Evolutionary conservation across 2,113 vertebrate species (phyloP), one percentile per base, ranked within the genome.

Genomic region (Penelope pileata): DNA sequence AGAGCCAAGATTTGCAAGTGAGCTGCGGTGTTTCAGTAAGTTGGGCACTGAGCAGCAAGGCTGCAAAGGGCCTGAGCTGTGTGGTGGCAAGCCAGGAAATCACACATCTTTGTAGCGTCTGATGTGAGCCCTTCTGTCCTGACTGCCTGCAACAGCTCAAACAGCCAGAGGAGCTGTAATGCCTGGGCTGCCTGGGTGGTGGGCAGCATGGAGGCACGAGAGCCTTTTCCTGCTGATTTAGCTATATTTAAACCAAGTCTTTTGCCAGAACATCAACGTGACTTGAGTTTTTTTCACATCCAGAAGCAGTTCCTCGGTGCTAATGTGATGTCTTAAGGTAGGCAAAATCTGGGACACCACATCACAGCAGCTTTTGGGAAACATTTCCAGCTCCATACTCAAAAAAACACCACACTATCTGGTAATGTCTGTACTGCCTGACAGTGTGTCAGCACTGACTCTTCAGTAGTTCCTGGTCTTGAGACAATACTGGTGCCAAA

Each of bases 1-100:
- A 73, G 53, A 73, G 48, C 53, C 64, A 79, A 81, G 76, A 30
- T 64, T 91, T 86, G 78, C 43, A 66, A 90, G 79, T 58, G 56
- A 62, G 64, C 24, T 59, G 48, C 70, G 60, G 47, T 0, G 0
- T 45, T 75, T 84, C 66, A 45, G n/a, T 74, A 32, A 5, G 2
- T 50, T 0, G 0, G 63, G 26, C 24, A 38, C 47, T 58, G 78
- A 56, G 30, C 72, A 88, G 54, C 18, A 24, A 66, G 32, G 21
- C 70, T 79, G 15, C 43, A 19, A 88, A 79, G 76, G 75, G 62
- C 54, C 32, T 34, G 62, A 69, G 36, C 26, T 14, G 5, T 64
- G 38, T 48, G 82, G 29, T 80, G 79, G 18, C 53, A 56, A 48
- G 72, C 79, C 32, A 10, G 56, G 56, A 80, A 91, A 64, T 67